Evolutionary conservation across 1,140 invertebrate species (phyloP).

Genomic region (Drosophila insularis): DNA sequence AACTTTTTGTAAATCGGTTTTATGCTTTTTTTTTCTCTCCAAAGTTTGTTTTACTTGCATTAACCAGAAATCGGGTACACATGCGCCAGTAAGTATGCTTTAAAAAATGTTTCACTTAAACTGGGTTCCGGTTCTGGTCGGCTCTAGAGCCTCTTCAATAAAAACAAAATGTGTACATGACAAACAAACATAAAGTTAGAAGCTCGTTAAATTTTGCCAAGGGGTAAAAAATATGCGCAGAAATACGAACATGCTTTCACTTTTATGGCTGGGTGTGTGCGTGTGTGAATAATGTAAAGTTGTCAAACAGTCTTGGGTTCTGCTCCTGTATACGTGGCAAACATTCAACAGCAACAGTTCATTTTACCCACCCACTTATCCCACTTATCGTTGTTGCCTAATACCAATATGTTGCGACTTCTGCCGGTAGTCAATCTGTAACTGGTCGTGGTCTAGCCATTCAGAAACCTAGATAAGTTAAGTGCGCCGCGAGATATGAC

Average conservation of each 20-base stretch:
- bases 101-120: slow-evolving; percentile 79
- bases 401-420: slow-evolving; percentile 31
- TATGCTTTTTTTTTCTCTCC: slow-evolving; percentile 23
- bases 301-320: slow-evolving; percentile 36
- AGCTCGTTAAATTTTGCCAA: slow-evolving; percentile 78
- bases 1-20: slow-evolving; percentile 20
- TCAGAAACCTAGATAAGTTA: slow-evolving; percentile 32
- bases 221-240: slow-evolving; percentile 61
- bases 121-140: slow-evolving; percentile 21
- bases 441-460: slow-evolving; percentile 21
- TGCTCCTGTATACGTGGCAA: slow-evolving; percentile 2
- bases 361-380: background rate
- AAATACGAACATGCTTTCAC: slow-evolving; percentile 62
- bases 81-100: slow-evolving; percentile 45
- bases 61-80: slow-evolving; percentile 52
- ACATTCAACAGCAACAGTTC: slow-evolving; percentile 52
- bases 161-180: slow-evolving; percentile 78
- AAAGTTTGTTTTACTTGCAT: slow-evolving; percentile 48
- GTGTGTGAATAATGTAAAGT: slow-evolving; percentile 48
- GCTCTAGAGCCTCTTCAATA: slow-evolving; percentile 52
- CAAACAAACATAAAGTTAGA: slow-evolving; percentile 80
- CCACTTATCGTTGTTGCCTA: background rate
- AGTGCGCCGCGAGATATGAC: slow-evolving; percentile 45
- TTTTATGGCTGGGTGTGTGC: slow-evolving; percentile 37
- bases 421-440: background rate